phyloP scores from a whole-genome alignment of 2,113 vertebrate genomes.

The Burhinus oedicnemus region DNA sequence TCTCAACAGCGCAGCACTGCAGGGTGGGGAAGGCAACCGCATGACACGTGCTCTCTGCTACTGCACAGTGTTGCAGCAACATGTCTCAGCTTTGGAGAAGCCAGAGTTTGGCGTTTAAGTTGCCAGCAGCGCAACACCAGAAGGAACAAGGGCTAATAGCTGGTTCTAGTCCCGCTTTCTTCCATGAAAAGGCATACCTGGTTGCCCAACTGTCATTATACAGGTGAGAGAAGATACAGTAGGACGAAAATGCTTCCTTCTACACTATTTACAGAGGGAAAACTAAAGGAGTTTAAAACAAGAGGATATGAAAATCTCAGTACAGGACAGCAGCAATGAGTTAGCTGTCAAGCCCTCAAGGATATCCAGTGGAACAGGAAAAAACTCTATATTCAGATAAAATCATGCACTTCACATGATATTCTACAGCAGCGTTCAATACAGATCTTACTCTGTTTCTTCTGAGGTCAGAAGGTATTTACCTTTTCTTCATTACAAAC shows the following conservation, averaged over 20 bases:
- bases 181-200: not conserved
- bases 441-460: not conserved
- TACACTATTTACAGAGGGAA: not conserved
- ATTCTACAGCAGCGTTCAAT: not conserved
- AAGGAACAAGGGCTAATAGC: not conserved
- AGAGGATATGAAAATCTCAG: not conserved
- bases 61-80: rapidly evolving
- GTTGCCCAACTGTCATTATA: not conserved
- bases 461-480: not conserved
- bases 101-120: not conserved
- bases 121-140: not conserved
- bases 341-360: not conserved
- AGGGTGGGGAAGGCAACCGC: not conserved
- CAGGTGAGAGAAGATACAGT: not conserved
- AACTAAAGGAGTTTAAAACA: not conserved
- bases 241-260: not conserved
- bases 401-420: not conserved
- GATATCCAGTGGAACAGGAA: not conserved
- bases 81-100: not conserved
- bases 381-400: not conserved
- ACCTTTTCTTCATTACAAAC: not conserved
- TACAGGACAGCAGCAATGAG: not conserved
- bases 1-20: not conserved
- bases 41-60: rapidly evolving
- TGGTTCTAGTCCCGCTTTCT: not conserved